Evolutionary conservation across 2,888 invertebrate genomes (phyloP), one percentile per base, ranked within the genome.

Genomic region (Chymomyza fuscimana): DNA sequence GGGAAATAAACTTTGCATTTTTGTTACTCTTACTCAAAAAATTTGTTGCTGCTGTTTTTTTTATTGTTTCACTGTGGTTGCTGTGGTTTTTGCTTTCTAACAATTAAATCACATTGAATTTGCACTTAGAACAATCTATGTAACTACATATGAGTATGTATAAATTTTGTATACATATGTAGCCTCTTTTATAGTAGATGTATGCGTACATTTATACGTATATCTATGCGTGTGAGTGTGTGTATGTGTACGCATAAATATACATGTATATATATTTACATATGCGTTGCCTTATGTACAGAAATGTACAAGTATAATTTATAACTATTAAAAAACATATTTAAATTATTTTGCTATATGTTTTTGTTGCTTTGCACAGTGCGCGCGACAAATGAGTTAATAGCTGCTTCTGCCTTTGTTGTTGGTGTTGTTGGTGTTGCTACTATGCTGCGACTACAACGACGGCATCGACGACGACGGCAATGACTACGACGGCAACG

Each of bases 71-170:
- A 22, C 54, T 54, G 54, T n/a, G 9, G 54, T 54, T 54, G 19
- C 54, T n/a, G n/a, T 22, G 19, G 15, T 16, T 54, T 16, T 54
- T 9, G 54, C 22, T n/a, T 54, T 54, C 22, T 54, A 54, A 54
- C 10, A 54, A n/a, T 77, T 76, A 78, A 82, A 85, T 87, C 83
- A 86, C 87, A 86, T 75, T 87, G 85, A 76, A 68, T 69, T 82
- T 76, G 75, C 85, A 85, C 70, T 81, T 73, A 77, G 69, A 73
- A 4, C 51, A 63, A 51, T 46, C 40, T 46, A 46, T 46, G 9
- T 36, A 9, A 6, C 6, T 36, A 36, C 9, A 36, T 36, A 36
- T 36, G 5, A 25, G 9, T 46, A 46, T 4, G 12, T 46, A 46
- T 46, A 46, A 6, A 12, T 12, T 12, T 46, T 46, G 40, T 46